These are phyloP conservation scores for Eutrigla gurnardus DNA, from an alignment of 2,797 vertebrate species.

Conservation along the genomic window DNA sequence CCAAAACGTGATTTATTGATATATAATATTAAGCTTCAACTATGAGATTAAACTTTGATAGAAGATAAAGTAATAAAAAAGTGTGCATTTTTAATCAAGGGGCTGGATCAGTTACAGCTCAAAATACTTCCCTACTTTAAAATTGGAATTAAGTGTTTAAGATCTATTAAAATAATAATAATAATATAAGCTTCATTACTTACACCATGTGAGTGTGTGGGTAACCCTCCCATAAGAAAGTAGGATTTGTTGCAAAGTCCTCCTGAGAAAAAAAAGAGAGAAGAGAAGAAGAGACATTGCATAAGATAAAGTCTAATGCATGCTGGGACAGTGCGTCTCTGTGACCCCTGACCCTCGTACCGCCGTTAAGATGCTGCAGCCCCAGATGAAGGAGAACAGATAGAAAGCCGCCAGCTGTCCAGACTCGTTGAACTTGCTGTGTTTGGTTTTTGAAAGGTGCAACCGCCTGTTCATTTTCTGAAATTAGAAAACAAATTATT, in stretches of 20 bases:
- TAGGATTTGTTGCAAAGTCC: constrained; percentile 87
- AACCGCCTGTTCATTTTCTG: constrained; percentile 90
- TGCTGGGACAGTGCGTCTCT: constrained; percentile 12
- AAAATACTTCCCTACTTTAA: not conserved
- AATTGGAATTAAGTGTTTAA: not conserved
- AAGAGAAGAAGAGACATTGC: constrained; percentile 5
- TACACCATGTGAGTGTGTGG: constrained; percentile 89
- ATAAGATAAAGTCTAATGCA: constrained; percentile 29
- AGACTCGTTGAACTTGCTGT: constrained; percentile 92
- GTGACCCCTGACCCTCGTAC: constrained; percentile 71
- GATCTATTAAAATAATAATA: no score
- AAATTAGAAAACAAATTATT: constrained; percentile 46
- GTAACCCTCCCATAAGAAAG: constrained; percentile 88
- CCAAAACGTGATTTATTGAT: not conserved
- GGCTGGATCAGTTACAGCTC: not conserved
- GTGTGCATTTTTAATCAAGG: not conserved
- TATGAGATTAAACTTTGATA: not conserved
- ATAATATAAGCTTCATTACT: constrained; percentile 57
- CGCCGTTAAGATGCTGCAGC: constrained; percentile 88
- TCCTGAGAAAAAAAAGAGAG: constrained; percentile 75
- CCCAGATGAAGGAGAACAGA: constrained; percentile 89
- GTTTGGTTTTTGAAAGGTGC: constrained; percentile 90
- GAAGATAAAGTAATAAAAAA: not conserved
- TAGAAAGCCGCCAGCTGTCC: constrained; percentile 90
- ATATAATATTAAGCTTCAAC: not conserved